A percentile compares a stretch with the other conserved stretches of the same genome.
These are phyloP conservation scores for Himalopsyche kuldschensis DNA, from an alignment of 2,888 invertebrate species.

Conservation along the genomic window DNA sequence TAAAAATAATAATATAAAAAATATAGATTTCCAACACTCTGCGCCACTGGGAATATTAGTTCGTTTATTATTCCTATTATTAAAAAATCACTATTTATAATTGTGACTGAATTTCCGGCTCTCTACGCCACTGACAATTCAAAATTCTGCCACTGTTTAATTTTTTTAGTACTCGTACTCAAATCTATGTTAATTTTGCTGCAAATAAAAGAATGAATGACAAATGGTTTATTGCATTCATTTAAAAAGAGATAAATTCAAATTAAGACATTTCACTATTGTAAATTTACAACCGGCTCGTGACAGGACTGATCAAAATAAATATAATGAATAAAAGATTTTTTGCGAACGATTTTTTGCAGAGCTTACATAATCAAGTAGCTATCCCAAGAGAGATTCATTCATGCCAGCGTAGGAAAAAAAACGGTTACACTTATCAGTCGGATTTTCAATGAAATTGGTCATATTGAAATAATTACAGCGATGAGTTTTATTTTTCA, in stretches of 20 bases:
- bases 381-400: not conserved
- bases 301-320: not conserved
- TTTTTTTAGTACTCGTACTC: not conserved
- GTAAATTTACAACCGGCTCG: not conserved
- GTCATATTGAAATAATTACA: too few species aligned
- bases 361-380: not conserved
- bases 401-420: too few species aligned
- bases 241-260: not conserved
- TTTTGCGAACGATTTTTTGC: not conserved
- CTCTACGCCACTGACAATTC: not conserved
- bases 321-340: not conserved
- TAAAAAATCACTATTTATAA: too few species aligned
- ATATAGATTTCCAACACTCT: too few species aligned
- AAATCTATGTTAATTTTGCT: not conserved
- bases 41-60: too few species aligned
- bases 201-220: not conserved
- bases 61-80: too few species aligned
- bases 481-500: too few species aligned
- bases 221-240: not conserved
- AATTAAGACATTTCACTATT: not conserved
- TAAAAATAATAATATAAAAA: too few species aligned
- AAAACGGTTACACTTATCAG: too few species aligned
- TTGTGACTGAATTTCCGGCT: not conserved
- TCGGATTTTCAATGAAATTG: too few species aligned
- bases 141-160: not conserved